These are phyloP conservation scores for Spatulosminthurus flaviceps DNA, from an alignment of 2,888 invertebrate species.

Conservation along the genomic window DNA sequence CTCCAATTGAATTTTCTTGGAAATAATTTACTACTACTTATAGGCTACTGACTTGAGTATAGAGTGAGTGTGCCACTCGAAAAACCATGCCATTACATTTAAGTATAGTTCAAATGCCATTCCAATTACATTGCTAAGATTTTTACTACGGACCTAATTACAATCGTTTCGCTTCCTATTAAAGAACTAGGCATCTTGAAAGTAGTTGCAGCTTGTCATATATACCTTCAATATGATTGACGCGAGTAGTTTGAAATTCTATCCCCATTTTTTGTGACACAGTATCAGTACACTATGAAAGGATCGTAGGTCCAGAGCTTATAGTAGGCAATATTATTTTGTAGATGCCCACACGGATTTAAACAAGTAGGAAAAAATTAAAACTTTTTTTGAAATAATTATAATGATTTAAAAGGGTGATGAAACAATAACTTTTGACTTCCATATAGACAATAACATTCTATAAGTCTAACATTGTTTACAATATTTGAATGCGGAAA, in stretches of 20 bases:
- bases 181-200: not conserved
- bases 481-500: slow-evolving; percentile 4
- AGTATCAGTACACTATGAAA: too few species aligned
- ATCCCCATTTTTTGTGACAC: too few species aligned
- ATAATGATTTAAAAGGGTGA: not conserved
- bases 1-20: slow-evolving; percentile 2
- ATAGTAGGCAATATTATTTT: too few species aligned
- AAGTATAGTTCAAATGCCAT: slow-evolving; percentile 5
- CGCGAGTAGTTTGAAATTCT: not conserved
- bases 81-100: not conserved
- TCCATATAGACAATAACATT: too few species aligned
- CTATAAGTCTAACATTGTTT: not conserved
- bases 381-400: not conserved
- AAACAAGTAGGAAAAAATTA: not conserved
- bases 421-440: not conserved
- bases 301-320: too few species aligned
- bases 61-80: not conserved
- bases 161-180: not conserved
- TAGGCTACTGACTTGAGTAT: not conserved
- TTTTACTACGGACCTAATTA: slow-evolving; percentile 11
- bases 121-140: not conserved
- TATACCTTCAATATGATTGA: not conserved
- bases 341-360: slow-evolving; percentile 1
- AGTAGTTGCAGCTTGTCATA: not conserved
- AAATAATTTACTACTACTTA: not conserved